A percentile compares a stretch with the other conserved stretches of the same genome.
Evolutionary conservation across 2,888 invertebrate genomes (phyloP).

Genomic region (Globia sparganii): DNA sequence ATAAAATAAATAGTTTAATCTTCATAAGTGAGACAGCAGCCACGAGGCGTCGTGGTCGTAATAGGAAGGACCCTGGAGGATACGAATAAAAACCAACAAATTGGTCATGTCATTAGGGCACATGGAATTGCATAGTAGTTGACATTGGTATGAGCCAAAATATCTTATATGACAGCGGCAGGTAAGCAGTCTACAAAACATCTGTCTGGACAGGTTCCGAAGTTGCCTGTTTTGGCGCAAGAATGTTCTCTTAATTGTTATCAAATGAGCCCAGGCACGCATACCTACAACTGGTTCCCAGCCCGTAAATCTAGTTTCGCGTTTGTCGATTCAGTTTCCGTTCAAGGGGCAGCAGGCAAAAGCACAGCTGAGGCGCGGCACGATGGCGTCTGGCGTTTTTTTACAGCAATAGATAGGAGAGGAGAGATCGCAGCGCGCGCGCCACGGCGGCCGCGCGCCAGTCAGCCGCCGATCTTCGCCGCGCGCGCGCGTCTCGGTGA

Average conservation of each 20-base stretch:
- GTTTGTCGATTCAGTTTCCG: conserved; percentile 77
- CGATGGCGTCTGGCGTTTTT: conserved; percentile 74
- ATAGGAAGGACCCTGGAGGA: neutral
- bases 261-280: conserved; percentile 67
- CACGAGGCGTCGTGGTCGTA: neutral
- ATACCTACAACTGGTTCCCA: conserved; percentile 74
- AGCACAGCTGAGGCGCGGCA: conserved; percentile 75
- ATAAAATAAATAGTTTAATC: no score
- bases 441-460: conserved; percentile 75
- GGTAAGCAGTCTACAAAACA: conserved; percentile 58
- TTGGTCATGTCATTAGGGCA: conserved; percentile 7
- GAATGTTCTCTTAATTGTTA: conserved; percentile 70
- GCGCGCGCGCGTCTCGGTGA: conserved; percentile 78
- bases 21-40: neutral
- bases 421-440: conserved; percentile 86
- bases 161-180: conserved; percentile 23
- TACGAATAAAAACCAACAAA: neutral
- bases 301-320: conserved; percentile 79
- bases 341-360: conserved; percentile 74
- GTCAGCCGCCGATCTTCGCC: conserved; percentile 85
- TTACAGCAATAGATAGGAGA: conserved; percentile 78
- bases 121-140: conserved; percentile 13
- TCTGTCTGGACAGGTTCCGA: conserved; percentile 58
- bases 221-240: conserved; percentile 40
- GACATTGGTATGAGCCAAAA: conserved; percentile 45